Conservation (phyloP, 2,113 vertebrate genomes). For the Aegotheles bennettii region DNA sequence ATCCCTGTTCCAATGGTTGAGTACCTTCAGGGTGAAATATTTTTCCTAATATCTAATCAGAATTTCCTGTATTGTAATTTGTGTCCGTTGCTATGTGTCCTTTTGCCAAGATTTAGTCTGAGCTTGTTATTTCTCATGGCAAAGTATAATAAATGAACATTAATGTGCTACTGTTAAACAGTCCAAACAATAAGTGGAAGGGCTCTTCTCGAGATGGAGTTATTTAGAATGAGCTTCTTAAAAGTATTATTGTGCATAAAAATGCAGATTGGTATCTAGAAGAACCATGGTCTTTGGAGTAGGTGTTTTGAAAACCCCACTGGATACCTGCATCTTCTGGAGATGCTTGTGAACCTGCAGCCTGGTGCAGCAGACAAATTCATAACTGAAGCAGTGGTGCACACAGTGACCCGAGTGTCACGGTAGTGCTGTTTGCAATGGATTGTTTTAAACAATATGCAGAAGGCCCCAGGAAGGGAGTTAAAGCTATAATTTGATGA, state of each 20-base stretch:
- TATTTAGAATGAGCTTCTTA: neutral
- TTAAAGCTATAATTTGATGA: neutral
- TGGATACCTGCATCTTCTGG: neutral
- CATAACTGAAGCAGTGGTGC: neutral
- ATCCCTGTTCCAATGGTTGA: neutral
- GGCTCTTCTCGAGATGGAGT: neutral
- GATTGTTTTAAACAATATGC: neutral
- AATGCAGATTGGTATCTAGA: neutral
- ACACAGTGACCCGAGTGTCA: neutral
- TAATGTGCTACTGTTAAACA: neutral
- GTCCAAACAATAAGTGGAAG: neutral
- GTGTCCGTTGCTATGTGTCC: neutral
- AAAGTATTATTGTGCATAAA: neutral
- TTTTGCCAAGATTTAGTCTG: neutral
- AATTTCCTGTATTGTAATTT: neutral
- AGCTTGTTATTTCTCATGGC: neutral
- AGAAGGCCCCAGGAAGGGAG: neutral
- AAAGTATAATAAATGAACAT: neutral
- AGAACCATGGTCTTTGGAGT: rapidly evolving
- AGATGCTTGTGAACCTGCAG: neutral
- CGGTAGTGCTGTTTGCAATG: neutral
- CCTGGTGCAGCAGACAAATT: neutral
- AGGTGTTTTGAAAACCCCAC: neutral
- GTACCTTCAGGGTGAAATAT: neutral
- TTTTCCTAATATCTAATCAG: neutral